Base-by-base conservation (phyloP, 2,888 invertebrate species). In the Agrilus mali region DNA sequence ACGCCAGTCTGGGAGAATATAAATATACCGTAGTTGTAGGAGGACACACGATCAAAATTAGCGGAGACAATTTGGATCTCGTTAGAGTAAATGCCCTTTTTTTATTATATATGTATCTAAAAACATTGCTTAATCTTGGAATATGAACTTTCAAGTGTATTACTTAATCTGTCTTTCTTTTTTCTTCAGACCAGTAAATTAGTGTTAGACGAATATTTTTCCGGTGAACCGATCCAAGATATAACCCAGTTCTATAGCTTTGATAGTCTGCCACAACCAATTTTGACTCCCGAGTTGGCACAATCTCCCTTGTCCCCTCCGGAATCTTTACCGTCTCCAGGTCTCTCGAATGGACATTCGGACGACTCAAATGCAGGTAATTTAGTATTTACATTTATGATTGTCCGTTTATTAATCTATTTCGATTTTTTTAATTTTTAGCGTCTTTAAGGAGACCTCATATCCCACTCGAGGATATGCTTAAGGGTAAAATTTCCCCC, bases 121-220 rank as follows among this genome's bases (percentile, higher is more conserved):
- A 20, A 20, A n/a, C 5, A 22, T 33, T 22, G 10, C 17, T 45
- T 40, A 39, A 12, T 43, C 13, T 27, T n/a, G n/a, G n/a, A n/a
- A n/a, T n/a, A n/a, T n/a, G n/a, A n/a, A n/a, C n/a, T n/a, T n/a
- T n/a, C n/a, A n/a, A n/a, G n/a, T n/a, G n/a, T n/a, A n/a, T n/a
- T n/a, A n/a, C n/a, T n/a, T 40, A 39, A 12, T 43, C 13, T 27
- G 27, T 47, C 41, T 47, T 45, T 36, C n/a, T 49, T 43, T 44
- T 48, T 50, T 45, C 62, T 63, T 8, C 63, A 89, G 89, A 83
- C 82, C 58, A 88, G 89, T 45, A 90, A 90, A 69, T 70, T 89
- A 57, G 83, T 89, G 53, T 70, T 92, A 57, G 90, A 90, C 63
- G 88, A 89, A 67, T 86, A 86, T 67, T 90, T 90, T 48, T 65